Conservation (phyloP, 2,888 invertebrate species). For the Synergus umbraculus region DNA sequence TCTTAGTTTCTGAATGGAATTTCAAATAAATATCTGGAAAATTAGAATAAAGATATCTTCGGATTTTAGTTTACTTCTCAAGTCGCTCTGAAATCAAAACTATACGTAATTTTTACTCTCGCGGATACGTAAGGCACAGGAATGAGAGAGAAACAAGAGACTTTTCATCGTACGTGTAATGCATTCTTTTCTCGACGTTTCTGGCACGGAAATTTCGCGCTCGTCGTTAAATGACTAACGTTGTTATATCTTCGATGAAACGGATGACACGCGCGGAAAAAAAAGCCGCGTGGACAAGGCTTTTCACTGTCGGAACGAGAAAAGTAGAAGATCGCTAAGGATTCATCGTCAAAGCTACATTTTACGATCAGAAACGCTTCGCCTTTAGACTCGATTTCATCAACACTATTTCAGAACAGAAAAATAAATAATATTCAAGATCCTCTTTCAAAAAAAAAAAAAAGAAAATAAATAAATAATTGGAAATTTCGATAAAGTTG, state of each 20-base stretch:
- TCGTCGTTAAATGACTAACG: conserved; percentile 59
- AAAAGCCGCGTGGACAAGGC: conserved; percentile 67
- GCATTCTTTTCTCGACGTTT: conserved; percentile 37
- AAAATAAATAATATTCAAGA: background rate
- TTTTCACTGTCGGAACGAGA: conserved; percentile 72
- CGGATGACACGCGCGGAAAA: conserved; percentile 64
- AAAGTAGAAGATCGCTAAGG: conserved; percentile 72
- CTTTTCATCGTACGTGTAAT: conserved; percentile 34
- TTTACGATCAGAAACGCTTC: conserved; percentile 63
- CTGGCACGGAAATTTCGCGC: conserved; percentile 37
- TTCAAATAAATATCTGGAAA: conserved; percentile 17
- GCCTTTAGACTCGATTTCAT: conserved; percentile 32
- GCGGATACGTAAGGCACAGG: conserved; percentile 41
- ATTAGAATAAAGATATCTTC: conserved; percentile 4
- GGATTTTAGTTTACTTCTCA: conserved; percentile 14
- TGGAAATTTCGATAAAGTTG: background rate
- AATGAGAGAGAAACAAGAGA: conserved; percentile 41
- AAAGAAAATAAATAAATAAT: background rate
- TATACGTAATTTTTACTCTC: conserved; percentile 46
- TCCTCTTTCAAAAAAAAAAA: background rate
- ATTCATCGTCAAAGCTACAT: conserved; percentile 75
- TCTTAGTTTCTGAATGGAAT: conserved; percentile 1
- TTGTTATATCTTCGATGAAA: conserved; percentile 67
- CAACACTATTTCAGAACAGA: conserved; percentile 16
- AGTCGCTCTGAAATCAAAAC: conserved; percentile 41